These are phyloP conservation scores for Invenusta paracnida DNA, from an alignment of 2,888 invertebrate genomes.

Conservation along the genomic window DNA sequence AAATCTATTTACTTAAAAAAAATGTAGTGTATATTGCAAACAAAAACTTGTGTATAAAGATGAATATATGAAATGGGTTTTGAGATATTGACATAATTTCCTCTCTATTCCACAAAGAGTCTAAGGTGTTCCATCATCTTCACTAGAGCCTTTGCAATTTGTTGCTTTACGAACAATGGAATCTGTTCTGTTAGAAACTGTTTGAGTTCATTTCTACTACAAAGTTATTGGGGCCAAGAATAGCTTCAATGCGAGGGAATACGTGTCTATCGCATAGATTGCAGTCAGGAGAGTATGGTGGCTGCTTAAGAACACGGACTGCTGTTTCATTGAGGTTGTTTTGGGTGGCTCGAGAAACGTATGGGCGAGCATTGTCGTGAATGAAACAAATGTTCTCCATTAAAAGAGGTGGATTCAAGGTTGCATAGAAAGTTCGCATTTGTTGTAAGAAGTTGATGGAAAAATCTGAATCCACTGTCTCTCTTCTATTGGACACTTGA, in stretches of 20 bases:
- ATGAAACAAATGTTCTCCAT: slow-evolving; percentile 3
- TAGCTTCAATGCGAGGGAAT: background rate
- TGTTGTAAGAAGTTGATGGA: slow-evolving; percentile 21
- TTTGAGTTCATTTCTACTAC: background rate
- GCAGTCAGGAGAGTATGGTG: slow-evolving; percentile 9
- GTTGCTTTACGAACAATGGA: background rate
- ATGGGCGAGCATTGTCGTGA: background rate
- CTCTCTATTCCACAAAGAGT: background rate
- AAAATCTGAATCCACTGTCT: slow-evolving; percentile 9
- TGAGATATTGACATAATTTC: background rate
- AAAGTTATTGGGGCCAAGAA: background rate
- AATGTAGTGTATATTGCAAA: background rate
- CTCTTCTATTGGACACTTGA: background rate
- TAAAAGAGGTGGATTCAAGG: slow-evolving; percentile 19
- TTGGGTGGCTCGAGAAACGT: background rate
- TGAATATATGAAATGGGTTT: background rate
- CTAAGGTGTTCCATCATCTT: background rate
- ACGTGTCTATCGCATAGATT: background rate
- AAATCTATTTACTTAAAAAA: background rate
- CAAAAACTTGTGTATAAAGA: background rate
- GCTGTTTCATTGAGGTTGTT: background rate
- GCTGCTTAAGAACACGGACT: slow-evolving; percentile 6
- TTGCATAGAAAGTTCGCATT: slow-evolving; percentile 23
- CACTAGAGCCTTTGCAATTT: background rate
- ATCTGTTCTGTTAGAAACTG: background rate